These are phyloP conservation scores for Aurelia coerulea DNA, from an alignment of 30 jellyfish, hydroid and myxozoan genomes.

Conservation along the genomic window DNA sequence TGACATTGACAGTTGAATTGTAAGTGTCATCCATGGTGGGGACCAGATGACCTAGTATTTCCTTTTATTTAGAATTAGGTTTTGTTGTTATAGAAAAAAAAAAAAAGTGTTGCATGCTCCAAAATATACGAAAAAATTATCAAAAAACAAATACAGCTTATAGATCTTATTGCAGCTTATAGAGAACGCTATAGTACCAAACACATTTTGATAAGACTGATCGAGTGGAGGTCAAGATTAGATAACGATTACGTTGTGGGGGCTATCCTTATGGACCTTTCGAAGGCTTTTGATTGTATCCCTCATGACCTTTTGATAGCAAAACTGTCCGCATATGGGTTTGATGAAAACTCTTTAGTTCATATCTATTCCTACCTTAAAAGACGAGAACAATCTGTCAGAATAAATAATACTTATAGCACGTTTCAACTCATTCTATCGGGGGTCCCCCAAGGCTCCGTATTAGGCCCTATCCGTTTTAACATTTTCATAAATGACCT, in stretches of 20 bases:
- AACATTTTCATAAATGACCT: conserved; percentile 43
- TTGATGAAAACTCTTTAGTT: conserved; percentile 2
- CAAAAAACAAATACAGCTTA: no score
- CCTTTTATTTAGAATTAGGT: no score
- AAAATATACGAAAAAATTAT: background rate
- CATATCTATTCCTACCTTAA: conserved; percentile 7
- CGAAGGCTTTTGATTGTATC: conserved; percentile 19
- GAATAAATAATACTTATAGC: conserved; percentile 36
- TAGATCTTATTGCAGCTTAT: no score
- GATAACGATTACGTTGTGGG: conserved; percentile 3
- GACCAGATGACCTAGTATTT: no score
- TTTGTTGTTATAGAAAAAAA: no score
- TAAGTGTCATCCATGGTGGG: no score
- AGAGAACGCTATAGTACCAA: no score
- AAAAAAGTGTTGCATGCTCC: no score
- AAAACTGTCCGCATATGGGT: conserved; percentile 39
- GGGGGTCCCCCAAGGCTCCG: conserved; percentile 67
- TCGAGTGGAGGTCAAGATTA: no score
- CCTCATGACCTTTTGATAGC: conserved; percentile 42
- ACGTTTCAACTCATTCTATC: conserved; percentile 44
- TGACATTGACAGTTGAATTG: no score
- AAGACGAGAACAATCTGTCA: conserved; percentile 23
- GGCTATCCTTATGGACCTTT: conserved; percentile 29
- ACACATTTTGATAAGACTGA: no score
- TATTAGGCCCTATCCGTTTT: conserved; percentile 53